phyloP scores from a whole-genome alignment of 2,888 invertebrate species.

The Coleophora deauratella region DNA sequence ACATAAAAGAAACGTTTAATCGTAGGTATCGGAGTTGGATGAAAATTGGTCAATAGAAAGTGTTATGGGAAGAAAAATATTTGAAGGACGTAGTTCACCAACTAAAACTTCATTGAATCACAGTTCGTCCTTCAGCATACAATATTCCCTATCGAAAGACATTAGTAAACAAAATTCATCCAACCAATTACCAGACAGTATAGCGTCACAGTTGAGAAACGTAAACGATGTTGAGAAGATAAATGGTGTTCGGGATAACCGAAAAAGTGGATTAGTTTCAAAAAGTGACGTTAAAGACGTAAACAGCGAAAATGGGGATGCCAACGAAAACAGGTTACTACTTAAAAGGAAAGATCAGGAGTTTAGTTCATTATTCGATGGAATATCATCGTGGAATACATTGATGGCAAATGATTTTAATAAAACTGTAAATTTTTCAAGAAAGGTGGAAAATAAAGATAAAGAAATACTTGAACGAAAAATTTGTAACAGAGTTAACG shows the following conservation, averaged over 20 bases:
- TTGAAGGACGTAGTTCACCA: slow-evolving; percentile 16
- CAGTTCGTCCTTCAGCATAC: too few relatives aligned
- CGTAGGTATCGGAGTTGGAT: slow-evolving; percentile 25
- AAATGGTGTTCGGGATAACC: too few relatives aligned
- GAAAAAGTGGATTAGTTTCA: too few relatives aligned
- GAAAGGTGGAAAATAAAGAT: neutral
- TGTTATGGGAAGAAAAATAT: slow-evolving; percentile 8
- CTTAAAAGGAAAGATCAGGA: too few relatives aligned
- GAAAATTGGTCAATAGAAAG: slow-evolving; percentile 6
- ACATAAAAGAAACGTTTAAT: slow-evolving; percentile 15
- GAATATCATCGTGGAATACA: too few relatives aligned
- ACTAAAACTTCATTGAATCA: slow-evolving; percentile 2
- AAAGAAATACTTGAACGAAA: slow-evolving; percentile 12
- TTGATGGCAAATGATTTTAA: neutral
- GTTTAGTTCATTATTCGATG: too few relatives aligned
- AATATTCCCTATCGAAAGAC: neutral
- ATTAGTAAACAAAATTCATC: neutral
- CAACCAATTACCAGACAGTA: too few relatives aligned
- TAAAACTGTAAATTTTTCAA: neutral
- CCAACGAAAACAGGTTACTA: too few relatives aligned
- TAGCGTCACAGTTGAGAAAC: too few relatives aligned
- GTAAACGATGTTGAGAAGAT: too few relatives aligned
- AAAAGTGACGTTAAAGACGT: too few relatives aligned
- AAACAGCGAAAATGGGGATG: too few relatives aligned
- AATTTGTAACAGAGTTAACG: slow-evolving; percentile 18